Conservation (phyloP, 1,140 invertebrate genomes). For the Araneus ventricosus region DNA sequence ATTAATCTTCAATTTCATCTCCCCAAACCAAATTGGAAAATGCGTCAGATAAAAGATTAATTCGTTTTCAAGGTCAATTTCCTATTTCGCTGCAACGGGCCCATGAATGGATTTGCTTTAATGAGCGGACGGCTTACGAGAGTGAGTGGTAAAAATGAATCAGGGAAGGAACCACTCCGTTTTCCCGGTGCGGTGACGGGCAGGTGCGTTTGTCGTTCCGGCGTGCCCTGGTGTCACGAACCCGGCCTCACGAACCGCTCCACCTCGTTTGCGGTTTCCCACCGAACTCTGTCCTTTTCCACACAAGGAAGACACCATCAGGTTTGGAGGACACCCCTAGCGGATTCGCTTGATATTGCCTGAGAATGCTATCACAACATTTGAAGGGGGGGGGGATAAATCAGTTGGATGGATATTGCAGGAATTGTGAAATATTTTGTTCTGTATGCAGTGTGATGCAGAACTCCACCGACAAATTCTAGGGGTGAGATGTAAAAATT, state of each 20-base stretch:
- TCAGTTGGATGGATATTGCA: too few species aligned
- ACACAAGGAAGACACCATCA: neutral
- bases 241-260: constrained; percentile 38
- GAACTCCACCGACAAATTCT: too few species aligned
- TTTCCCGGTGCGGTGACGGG: constrained; percentile 31
- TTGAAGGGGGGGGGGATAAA: too few species aligned
- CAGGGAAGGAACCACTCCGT: neutral
- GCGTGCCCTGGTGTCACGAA: constrained; percentile 44
- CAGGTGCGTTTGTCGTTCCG: constrained; percentile 50
- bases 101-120: neutral
- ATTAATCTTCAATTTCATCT: neutral
- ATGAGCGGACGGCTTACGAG: neutral
- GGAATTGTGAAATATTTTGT: too few species aligned
- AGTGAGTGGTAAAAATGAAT: neutral
- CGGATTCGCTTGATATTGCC: too few species aligned
- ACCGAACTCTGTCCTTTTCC: neutral
- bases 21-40: neutral
- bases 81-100: neutral
- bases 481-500: too few species aligned
- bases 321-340: neutral
- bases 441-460: too few species aligned
- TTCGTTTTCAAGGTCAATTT: neutral
- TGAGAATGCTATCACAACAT: too few species aligned
- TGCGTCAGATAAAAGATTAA: neutral
- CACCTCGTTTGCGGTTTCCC: constrained; percentile 36